Conservation (phyloP, 2,888 invertebrate species). For the Dryobotodes eremita region DNA sequence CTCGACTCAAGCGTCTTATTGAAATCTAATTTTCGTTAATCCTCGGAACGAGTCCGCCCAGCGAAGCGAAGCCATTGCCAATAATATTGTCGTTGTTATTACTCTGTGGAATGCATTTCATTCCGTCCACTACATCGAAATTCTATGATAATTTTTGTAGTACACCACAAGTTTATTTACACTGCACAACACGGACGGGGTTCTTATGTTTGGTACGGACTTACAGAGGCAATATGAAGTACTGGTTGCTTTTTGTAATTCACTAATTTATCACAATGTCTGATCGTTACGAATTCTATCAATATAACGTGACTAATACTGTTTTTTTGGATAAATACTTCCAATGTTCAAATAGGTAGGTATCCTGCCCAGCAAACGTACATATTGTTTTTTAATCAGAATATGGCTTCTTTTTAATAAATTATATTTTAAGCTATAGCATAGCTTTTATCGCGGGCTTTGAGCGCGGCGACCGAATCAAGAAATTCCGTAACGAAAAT, state of each 20-base stretch:
- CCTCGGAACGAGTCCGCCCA: constrained; percentile 81
- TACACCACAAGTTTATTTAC: constrained; percentile 8
- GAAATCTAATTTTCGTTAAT: constrained; percentile 90
- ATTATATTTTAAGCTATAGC: no score
- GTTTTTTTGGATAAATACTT: not conserved
- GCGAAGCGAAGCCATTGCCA: constrained; percentile 77
- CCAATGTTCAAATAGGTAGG: not conserved
- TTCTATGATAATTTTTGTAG: constrained; percentile 65
- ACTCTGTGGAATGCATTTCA: constrained; percentile 74
- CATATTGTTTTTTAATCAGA: not conserved
- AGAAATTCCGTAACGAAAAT: no score
- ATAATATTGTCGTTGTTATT: constrained; percentile 83
- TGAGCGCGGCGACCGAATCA: no score
- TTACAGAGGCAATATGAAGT: constrained; percentile 8
- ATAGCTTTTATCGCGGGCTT: no score
- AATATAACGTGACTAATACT: not conserved
- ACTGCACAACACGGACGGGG: not conserved
- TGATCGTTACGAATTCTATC: constrained; percentile 1
- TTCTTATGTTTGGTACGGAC: constrained; percentile 22
- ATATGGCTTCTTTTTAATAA: not conserved
- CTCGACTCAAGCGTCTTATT: constrained; percentile 88
- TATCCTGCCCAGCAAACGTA: not conserved
- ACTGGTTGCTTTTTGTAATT: constrained; percentile 17
- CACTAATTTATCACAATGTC: constrained; percentile 5
- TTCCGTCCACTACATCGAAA: constrained; percentile 67